Evolutionary conservation across 2,888 invertebrate species (phyloP), one percentile per base, ranked within the genome.

Genomic region (Gonocerus acuteangulatus): DNA sequence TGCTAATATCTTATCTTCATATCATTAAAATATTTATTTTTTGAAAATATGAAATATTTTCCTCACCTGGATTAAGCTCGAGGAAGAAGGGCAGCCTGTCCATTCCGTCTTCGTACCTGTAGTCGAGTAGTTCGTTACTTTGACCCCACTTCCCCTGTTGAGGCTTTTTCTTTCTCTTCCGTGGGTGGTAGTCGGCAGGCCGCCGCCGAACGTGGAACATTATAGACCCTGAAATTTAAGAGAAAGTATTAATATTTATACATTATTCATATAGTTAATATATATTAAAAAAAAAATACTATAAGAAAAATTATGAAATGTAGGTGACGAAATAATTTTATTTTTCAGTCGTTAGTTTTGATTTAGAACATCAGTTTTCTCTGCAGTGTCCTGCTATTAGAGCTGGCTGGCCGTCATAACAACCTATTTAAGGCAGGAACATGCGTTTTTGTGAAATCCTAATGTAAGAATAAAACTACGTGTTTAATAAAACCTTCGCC

Each of bases 181-280:
- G 83, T 66, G 90, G 92, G 74, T 87, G 88, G 71, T 89, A 85
- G 75, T 95, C 95, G 52, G 90, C 88, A 69, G 95, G 92, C 73
- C 94, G 83, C 73, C 93, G 82, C 72, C 94, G 83, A 74, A 96
- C 91, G 78, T 96, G 95, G 76, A 96, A 96, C 89, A 95, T 95
- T 73, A 96, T 89, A 72, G 93, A 93, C 76, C 95, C 95, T 91
- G 77, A 54, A 71, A 74, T 65, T n/a, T n/a, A n/a, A 69, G 71
- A 66, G 59, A 64, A 67, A 58, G 45, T 27, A 56, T 1, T 32
- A 11, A 34, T 34, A 34, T 34, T 34, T 9, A 47, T 21, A 45
- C 57, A 15, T 34, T 11, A 34, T 11, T 34, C 36, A 34, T 34
- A 34, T 11, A 34, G 9, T 11, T 11, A 11, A 34, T 34, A 34